These are phyloP conservation scores for Ataeniobius toweri DNA, from an alignment of 2,797 vertebrate species.

Conservation along the genomic window DNA sequence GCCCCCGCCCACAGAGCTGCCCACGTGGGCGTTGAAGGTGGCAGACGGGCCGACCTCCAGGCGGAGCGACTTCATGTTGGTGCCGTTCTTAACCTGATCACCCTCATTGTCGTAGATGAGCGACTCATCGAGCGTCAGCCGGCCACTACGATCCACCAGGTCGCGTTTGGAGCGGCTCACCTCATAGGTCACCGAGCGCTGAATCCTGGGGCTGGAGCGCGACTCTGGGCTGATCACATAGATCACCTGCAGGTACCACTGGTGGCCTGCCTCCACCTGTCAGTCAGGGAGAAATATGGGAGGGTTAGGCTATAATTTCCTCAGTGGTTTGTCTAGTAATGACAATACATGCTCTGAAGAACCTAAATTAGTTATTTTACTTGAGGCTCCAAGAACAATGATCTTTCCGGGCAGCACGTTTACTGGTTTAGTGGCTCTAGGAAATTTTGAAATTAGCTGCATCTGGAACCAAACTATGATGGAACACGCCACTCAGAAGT, in stretches of 20 bases:
- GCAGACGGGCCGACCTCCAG: constrained; percentile 83
- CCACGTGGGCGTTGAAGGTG: constrained; percentile 83
- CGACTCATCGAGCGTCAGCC: constrained; percentile 87
- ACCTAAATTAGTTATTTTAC: too few relatives aligned
- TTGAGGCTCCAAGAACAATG: too few relatives aligned
- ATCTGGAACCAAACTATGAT: too few relatives aligned
- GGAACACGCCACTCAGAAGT: too few relatives aligned
- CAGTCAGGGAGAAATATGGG: constrained; percentile 1
- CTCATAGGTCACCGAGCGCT: constrained; percentile 82
- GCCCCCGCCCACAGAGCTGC: constrained; percentile 87
- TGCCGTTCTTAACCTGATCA: constrained; percentile 95
- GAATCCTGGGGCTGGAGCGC: constrained; percentile 83
- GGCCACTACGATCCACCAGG: constrained; percentile 79
- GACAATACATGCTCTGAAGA: too few relatives aligned
- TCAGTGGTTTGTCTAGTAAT: neutral
- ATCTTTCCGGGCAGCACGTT: too few relatives aligned
- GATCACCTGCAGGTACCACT: constrained; percentile 98
- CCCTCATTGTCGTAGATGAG: constrained; percentile 97
- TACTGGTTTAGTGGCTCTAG: too few relatives aligned
- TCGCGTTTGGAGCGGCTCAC: constrained; percentile 81
- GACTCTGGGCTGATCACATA: constrained; percentile 92
- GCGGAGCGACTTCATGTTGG: constrained; percentile 94
- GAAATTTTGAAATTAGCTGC: too few relatives aligned
- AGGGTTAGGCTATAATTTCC: neutral
- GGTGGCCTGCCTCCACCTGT: constrained; percentile 97